Evolutionary conservation across 2,113 vertebrate genomes (phyloP).

Genomic region (Rafetus swinhoei): DNA sequence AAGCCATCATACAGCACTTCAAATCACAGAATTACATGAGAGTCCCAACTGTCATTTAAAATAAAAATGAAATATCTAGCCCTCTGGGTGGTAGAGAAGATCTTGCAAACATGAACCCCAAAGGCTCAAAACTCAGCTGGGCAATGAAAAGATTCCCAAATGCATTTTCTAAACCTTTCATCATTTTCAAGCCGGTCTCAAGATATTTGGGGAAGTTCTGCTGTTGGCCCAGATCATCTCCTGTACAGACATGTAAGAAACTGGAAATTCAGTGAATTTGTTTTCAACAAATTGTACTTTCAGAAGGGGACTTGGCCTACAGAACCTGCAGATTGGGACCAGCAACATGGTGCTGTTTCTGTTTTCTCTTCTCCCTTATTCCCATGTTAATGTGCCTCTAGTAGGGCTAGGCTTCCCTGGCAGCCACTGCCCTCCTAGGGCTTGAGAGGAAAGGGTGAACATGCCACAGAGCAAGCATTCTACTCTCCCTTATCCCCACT

Average conservation of each 20-base stretch:
- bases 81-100: neutral
- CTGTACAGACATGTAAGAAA: neutral
- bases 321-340: neutral
- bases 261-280: neutral
- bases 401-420: neutral
- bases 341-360: neutral
- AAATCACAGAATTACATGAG: neutral
- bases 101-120: neutral
- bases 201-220: neutral
- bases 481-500: neutral
- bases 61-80: neutral
- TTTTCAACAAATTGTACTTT: neutral
- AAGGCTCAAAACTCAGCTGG: neutral
- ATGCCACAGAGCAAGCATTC: neutral
- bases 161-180: neutral
- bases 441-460: too few species aligned
- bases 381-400: neutral
- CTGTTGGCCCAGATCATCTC: neutral
- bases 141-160: neutral
- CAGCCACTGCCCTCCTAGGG: neutral
- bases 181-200: neutral
- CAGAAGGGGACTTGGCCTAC: neutral
- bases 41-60: neutral
- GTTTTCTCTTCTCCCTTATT: neutral
- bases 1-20: neutral